Evolutionary conservation across 2,113 vertebrate species (phyloP).

Genomic region (Hemicordylus capensis): DNA sequence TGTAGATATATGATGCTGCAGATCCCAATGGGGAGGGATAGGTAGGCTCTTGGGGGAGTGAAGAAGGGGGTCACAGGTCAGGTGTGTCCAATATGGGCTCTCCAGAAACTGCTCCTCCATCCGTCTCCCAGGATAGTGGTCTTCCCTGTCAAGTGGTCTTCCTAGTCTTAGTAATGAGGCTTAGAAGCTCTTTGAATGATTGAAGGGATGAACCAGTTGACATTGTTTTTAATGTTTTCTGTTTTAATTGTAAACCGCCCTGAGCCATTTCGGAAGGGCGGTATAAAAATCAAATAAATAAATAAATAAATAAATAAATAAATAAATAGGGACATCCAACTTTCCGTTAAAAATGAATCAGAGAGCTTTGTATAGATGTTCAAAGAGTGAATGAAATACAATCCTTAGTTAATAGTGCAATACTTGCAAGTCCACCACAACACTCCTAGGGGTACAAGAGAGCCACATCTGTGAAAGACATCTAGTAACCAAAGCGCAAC

Average conservation of each 20-base stretch:
- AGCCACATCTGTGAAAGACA: too few relatives aligned
- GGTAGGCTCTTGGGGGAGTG: too few relatives aligned
- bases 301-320: too few relatives aligned
- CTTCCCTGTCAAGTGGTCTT: neutral
- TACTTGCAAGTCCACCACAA: too few relatives aligned
- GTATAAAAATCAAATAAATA: too few relatives aligned
- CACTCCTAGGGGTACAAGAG: too few relatives aligned
- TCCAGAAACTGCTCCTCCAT: neutral
- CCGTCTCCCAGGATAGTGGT: neutral
- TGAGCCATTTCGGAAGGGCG: too few relatives aligned
- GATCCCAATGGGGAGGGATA: neutral
- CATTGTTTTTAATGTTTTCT: neutral
- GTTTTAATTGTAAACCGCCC: too few relatives aligned
- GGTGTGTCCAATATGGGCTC: neutral
- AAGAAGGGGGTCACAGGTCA: neutral
- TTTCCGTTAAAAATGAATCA: neutral
- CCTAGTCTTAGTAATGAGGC: neutral
- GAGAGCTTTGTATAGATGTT: neutral
- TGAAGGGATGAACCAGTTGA: neutral
- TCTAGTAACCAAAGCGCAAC: too few relatives aligned
- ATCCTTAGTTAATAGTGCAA: too few relatives aligned
- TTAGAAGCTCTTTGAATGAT: neutral
- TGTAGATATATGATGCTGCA: neutral
- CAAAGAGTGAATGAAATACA: too few relatives aligned
- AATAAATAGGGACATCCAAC: neutral